Evolutionary conservation across 2,797 vertebrate species (phyloP).

Genomic region (Galago senegalensis): DNA sequence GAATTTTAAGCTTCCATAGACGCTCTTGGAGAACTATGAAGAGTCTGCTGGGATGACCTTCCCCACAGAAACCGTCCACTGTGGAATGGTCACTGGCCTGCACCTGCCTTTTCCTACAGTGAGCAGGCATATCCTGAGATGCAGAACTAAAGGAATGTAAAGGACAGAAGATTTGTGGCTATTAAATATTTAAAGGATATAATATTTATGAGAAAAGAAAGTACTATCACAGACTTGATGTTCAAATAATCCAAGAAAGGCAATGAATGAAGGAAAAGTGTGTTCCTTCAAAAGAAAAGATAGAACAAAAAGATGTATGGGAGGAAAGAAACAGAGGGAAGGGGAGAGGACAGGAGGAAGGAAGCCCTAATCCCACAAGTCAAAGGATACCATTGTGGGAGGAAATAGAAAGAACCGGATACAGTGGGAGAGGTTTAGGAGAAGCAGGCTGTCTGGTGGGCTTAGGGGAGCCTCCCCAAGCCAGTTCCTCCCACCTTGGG

Average conservation of each 20-base stretch:
- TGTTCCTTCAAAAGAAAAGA: not conserved
- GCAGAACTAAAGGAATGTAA: not conserved
- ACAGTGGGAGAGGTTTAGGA: not conserved
- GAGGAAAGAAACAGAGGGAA: not conserved
- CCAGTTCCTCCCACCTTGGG: not conserved
- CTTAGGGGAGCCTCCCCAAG: not conserved
- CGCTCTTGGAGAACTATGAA: not conserved
- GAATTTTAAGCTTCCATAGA: not conserved
- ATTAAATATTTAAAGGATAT: not conserved
- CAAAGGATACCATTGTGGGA: not conserved
- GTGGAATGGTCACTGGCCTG: not conserved
- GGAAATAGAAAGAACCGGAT: not conserved
- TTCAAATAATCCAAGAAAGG: not conserved
- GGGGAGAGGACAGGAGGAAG: not conserved
- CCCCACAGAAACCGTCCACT: not conserved
- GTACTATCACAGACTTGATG: not conserved
- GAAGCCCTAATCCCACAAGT: not conserved
- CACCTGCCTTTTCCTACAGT: not conserved
- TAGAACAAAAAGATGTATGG: not conserved
- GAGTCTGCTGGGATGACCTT: not conserved
- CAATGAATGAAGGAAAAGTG: not conserved
- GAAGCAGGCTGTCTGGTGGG: not conserved
- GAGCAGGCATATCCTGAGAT: not conserved
- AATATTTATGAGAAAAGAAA: not conserved
- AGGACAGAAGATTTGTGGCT: not conserved